A percentile compares a stretch with the other conserved stretches of the same genome.
These are phyloP conservation scores for Eupithecia subumbrata DNA, from an alignment of 2,888 invertebrate species.

Conservation along the genomic window DNA sequence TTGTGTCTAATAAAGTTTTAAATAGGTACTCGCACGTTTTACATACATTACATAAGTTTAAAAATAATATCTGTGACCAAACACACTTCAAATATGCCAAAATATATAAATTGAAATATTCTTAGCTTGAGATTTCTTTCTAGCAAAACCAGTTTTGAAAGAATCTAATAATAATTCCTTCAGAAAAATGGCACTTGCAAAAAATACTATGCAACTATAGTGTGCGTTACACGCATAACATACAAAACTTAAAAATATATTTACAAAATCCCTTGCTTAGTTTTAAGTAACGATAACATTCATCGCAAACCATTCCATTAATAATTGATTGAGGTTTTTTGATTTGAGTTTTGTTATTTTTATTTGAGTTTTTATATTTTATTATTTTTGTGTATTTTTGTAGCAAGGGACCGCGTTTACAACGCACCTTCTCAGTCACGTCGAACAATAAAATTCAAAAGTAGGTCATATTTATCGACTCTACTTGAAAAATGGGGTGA, in stretches of 20 bases:
- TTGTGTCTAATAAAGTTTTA: constrained; percentile 2
- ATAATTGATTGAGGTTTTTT: constrained; percentile 49
- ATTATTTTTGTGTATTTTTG: constrained; percentile 42
- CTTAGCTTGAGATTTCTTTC: constrained; percentile 59
- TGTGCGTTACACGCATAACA: constrained; percentile 69
- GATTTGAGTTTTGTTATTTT: constrained; percentile 45
- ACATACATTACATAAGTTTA: not conserved
- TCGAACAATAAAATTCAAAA: constrained; percentile 36
- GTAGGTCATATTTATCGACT: constrained; percentile 30
- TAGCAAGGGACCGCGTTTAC: constrained; percentile 69
- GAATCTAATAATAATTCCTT: constrained; percentile 63
- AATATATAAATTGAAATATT: constrained; percentile 46
- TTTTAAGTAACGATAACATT: constrained; percentile 54
- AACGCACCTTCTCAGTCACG: constrained; percentile 74
- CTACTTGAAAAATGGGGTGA: constrained; percentile 16
- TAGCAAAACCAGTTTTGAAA: constrained; percentile 63
- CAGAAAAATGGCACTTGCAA: constrained; percentile 69
- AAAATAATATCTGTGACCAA: constrained; percentile 40
- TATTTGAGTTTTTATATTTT: constrained; percentile 36
- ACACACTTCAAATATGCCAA: constrained; percentile 41
- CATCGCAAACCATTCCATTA: constrained; percentile 61
- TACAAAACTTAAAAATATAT: constrained; percentile 59
- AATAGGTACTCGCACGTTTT: not conserved
- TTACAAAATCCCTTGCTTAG: constrained; percentile 65
- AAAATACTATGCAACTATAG: constrained; percentile 62